phyloP scores from a whole-genome alignment of 2,797 vertebrate species.

The Melanotaenia nigrans region DNA sequence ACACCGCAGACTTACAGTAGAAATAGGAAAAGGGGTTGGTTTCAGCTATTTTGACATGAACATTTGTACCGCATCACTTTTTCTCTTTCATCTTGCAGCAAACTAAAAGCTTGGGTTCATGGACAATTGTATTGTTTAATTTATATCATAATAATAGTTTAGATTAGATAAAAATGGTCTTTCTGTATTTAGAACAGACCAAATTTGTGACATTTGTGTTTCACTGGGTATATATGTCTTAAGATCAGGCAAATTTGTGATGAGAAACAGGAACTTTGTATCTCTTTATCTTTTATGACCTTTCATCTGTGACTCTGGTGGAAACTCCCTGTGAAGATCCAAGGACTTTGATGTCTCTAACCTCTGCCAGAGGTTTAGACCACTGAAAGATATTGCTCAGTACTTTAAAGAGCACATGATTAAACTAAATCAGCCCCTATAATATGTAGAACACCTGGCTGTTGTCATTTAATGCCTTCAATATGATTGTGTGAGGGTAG shows the following conservation, averaged over 20 bases:
- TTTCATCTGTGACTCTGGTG: conserved; percentile 45
- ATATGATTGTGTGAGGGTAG: neutral
- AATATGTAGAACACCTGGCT: neutral
- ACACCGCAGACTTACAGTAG: neutral
- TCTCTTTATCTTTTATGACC: conserved; percentile 64
- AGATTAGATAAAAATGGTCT: neutral
- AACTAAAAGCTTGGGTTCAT: neutral
- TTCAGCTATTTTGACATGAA: neutral
- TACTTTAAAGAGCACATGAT: neutral
- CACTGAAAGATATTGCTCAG: conserved; percentile 24
- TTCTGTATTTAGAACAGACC: neutral
- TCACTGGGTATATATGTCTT: neutral
- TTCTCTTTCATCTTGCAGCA: neutral
- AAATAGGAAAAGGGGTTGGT: neutral
- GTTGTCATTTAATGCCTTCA: neutral
- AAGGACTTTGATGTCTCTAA: conserved; percentile 31
- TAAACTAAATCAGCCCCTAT: conserved; percentile 7
- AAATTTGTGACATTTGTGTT: neutral
- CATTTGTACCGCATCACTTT: neutral
- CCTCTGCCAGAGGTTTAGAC: conserved; percentile 19
- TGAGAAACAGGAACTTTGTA: conserved; percentile 38
- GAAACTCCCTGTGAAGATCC: conserved; percentile 45
- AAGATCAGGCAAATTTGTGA: neutral
- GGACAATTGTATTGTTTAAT: neutral
- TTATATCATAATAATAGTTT: conserved; percentile 1